Percentiles rank a stretch among this genome's conserved stretches.
Conservation (phyloP, 2,888 invertebrate species). For the Steinernema carpocapsae region DNA sequence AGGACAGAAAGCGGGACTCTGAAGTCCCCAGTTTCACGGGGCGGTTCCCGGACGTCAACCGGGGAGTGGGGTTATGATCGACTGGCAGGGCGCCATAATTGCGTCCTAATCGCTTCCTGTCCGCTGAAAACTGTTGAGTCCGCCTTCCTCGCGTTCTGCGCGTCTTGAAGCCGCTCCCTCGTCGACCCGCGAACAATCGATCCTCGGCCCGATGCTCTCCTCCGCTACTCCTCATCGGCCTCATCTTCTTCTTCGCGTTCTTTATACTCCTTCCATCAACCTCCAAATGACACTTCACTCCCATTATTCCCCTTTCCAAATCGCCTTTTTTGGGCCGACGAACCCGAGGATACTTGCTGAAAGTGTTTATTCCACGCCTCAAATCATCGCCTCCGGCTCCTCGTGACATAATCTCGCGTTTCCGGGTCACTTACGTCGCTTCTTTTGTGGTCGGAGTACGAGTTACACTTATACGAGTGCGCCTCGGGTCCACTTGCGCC, state of each 20-base stretch:
- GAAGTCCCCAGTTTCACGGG: neutral
- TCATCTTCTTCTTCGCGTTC: neutral
- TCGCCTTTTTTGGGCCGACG: neutral
- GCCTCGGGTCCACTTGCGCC: neutral
- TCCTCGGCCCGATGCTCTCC: neutral
- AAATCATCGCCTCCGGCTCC: neutral
- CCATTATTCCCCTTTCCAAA: neutral
- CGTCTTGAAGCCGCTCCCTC: slow-evolving; percentile 7
- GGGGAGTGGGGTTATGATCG: slow-evolving; percentile 12
- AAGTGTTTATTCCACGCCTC: too few relatives aligned
- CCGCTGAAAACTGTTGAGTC: slow-evolving; percentile 11
- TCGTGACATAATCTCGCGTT: slow-evolving; percentile 3
- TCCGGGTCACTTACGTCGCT: neutral
- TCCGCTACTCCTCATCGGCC: slow-evolving; percentile 4
- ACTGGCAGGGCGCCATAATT: slow-evolving; percentile 19
- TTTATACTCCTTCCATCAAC: neutral
- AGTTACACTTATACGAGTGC: too few relatives aligned
- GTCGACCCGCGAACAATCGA: slow-evolving; percentile 17
- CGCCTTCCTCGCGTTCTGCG: slow-evolving; percentile 1
- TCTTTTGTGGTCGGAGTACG: neutral
- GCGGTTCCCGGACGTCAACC: neutral
- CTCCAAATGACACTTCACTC: neutral
- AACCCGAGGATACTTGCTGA: neutral
- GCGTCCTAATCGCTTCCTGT: slow-evolving; percentile 34
- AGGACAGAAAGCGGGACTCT: too few relatives aligned